Base-by-base conservation (phyloP, 2,888 invertebrate genomes). In the Brachylomia viminalis region DNA sequence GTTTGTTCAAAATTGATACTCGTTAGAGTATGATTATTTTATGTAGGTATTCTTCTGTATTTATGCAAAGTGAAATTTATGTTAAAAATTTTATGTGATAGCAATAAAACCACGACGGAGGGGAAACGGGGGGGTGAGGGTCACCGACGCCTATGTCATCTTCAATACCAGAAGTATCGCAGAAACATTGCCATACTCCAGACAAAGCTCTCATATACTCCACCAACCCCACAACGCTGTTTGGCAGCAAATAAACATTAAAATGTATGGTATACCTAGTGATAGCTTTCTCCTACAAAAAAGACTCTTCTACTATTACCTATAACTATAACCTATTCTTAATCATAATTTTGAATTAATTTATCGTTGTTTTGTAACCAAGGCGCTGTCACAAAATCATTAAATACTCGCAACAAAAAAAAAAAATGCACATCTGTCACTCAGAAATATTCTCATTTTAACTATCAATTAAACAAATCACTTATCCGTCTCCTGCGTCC, bases 381-480 rank as follows among this genome's bases (percentile, higher is more conserved):
- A n/a, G 54, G n/a, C n/a, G n/a, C 11, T n/a, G 5, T 54, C n/a
- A 54, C n/a, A 20, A 33, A 33, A 20, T 23, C 33, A 33, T 33
- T 33, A 49, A 20, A 11, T 30, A 62, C 62, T 42, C 38, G 8
- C 38, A 33, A 52, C n/a, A 47, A 20, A 65, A 30, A 47, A 20
- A 65, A 30, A 65, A 23, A 47, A 13, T 17, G 1, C 65, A 20
- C 6, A 52, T 23, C 1, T 59, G 11, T 23, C 38, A 42, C 17
- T 33, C 45, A 45, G 17, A 3, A 45, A 45, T 52, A 30, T 61
- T 33, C 7, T 30, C 1, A 42, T 20, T 6, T 17, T 20, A 59
- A 33, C 20, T 6, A 23, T 33, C 2, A 75, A 38, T 70, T 23
- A 30, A 76, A 61, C 38, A 52, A 68, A 71, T 72, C 30, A 65